Conservation (phyloP, 2,888 invertebrate species). For the Pelosia muscerda region DNA sequence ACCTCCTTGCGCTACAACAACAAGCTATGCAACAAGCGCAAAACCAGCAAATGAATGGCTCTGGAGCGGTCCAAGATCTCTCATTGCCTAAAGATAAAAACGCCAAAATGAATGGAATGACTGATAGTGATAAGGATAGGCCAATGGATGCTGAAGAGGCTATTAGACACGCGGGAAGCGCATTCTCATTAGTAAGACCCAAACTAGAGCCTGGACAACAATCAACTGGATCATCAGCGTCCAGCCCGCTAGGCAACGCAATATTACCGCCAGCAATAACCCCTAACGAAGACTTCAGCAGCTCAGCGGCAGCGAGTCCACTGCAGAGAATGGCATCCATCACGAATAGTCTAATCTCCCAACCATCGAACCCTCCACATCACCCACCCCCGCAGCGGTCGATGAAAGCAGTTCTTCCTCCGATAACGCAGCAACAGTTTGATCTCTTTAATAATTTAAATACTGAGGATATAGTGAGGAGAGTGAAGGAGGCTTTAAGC, state of each 20-base stretch:
- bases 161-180: conserved; percentile 92
- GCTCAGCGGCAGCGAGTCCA: conserved; percentile 95
- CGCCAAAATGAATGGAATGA: conserved; percentile 88
- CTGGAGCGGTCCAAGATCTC: conserved; percentile 92
- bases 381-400: conserved; percentile 95
- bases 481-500: conserved; percentile 97
- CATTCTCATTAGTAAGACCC: conserved; percentile 95
- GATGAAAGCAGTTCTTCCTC: conserved; percentile 97
- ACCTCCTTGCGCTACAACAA: conserved; percentile 93
- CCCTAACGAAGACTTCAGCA: conserved; percentile 92
- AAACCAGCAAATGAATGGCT: conserved; percentile 88
- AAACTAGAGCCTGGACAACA: conserved; percentile 93
- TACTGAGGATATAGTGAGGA: conserved; percentile 99
- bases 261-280: conserved; percentile 95
- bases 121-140: conserved; percentile 90
- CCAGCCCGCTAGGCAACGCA: conserved; percentile 94
- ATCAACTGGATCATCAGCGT: conserved; percentile 92
- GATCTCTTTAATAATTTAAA: conserved; percentile 99
- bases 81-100: conserved; percentile 93
- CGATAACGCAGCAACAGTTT: conserved; percentile 99
- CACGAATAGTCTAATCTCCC: conserved; percentile 97
- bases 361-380: conserved; percentile 94
- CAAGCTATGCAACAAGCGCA: conserved; percentile 81
- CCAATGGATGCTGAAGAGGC: conserved; percentile 89
- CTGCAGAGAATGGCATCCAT: conserved; percentile 99